Conservation (phyloP, 2,113 vertebrate genomes). For the Falco punctatus region DNA sequence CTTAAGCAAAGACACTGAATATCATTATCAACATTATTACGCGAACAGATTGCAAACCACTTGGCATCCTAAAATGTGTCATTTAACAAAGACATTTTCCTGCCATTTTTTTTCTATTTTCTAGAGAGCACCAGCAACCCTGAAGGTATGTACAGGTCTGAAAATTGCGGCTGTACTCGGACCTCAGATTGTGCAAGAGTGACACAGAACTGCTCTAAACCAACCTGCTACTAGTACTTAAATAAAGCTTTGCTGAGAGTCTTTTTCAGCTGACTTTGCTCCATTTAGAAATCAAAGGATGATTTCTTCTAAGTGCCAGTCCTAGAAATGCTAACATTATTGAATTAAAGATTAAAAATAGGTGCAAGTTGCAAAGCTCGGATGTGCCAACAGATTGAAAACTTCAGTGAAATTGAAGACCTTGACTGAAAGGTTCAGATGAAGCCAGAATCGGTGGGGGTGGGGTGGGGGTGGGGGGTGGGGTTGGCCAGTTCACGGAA, state of each 20-base stretch:
- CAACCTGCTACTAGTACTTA: fast-evolving
- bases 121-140: not conserved
- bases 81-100: slow-evolving; percentile 13
- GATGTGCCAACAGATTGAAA: not conserved
- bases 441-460: not conserved
- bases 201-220: not conserved
- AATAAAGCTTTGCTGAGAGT: not conserved
- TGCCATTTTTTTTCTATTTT: not conserved
- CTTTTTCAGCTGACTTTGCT: not conserved
- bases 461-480: not conserved
- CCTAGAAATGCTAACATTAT: not conserved
- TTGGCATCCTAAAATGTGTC: not conserved
- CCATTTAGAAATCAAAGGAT: not conserved
- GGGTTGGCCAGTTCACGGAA: not conserved
- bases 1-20: slow-evolving; percentile 16
- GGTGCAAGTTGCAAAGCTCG: not conserved
- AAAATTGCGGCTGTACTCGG: fast-evolving
- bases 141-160: not conserved
- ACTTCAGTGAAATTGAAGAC: not conserved
- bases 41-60: not conserved
- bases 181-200: not conserved
- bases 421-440: not conserved
- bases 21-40: not conserved
- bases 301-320: not conserved
- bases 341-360: not conserved